Evolutionary conservation across 2,888 invertebrate species (phyloP).

Genomic region (Lucinisca nassula): DNA sequence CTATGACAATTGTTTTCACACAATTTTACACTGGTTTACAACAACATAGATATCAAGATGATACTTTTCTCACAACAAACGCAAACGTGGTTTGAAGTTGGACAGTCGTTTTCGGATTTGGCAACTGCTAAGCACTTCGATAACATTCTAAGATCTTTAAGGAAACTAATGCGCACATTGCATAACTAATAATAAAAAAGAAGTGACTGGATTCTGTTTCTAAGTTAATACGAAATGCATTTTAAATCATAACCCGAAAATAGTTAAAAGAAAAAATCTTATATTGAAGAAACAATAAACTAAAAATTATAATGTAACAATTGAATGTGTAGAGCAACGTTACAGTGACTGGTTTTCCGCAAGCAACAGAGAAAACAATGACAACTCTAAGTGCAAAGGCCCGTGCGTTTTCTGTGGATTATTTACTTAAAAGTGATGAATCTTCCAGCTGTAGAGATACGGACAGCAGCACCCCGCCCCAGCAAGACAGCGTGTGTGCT

Average conservation of each 20-base stretch:
- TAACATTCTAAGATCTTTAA: too few species aligned
- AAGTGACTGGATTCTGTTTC: too few species aligned
- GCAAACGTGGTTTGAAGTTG: not conserved
- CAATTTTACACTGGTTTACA: constrained; percentile 11
- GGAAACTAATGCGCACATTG: too few species aligned
- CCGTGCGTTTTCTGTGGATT: constrained; percentile 76
- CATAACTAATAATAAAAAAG: too few species aligned
- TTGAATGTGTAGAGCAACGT: too few species aligned
- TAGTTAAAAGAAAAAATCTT: too few species aligned
- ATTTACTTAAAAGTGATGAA: constrained; percentile 62
- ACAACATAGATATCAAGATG: constrained; percentile 3
- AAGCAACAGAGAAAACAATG: constrained; percentile 3
- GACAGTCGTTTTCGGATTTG: not conserved
- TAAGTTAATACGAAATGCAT: too few species aligned
- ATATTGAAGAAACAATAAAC: too few species aligned
- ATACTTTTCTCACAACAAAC: not conserved
- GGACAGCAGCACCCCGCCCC: not conserved
- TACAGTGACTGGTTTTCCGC: too few species aligned
- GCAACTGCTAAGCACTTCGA: too few species aligned
- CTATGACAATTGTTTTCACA: constrained; percentile 9
- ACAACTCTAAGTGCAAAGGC: constrained; percentile 73
- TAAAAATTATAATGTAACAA: too few species aligned
- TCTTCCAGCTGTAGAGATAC: not conserved
- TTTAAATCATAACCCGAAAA: too few species aligned
- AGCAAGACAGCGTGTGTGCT: constrained; percentile 27